phyloP scores from a whole-genome alignment of 2,888 invertebrate species.

The Herminia tarsipennalis region DNA sequence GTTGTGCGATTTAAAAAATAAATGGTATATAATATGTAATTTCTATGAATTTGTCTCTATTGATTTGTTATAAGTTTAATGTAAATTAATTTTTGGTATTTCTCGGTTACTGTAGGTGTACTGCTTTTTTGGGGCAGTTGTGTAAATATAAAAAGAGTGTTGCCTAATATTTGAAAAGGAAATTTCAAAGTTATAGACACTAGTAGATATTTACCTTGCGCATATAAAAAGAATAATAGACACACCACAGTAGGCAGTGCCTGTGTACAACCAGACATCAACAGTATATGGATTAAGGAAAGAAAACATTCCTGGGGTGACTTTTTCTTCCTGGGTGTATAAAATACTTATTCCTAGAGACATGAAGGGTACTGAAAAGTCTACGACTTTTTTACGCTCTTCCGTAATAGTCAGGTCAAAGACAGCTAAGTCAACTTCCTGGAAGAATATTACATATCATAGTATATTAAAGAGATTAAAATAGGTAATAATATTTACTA shows the following conservation, averaged over 20 bases:
- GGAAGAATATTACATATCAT: too few relatives aligned
- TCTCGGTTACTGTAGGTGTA: too few relatives aligned
- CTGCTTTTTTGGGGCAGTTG: too few relatives aligned
- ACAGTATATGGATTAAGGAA: constrained; percentile 94
- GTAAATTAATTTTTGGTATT: too few relatives aligned
- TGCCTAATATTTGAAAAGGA: too few relatives aligned
- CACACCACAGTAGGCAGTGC: constrained; percentile 93
- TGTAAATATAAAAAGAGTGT: too few relatives aligned
- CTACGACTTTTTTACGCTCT: constrained; percentile 93
- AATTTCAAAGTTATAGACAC: too few relatives aligned
- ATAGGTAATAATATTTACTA: too few relatives aligned
- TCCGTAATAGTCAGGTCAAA: constrained; percentile 96
- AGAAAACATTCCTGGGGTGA: constrained; percentile 92
- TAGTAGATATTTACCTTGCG: constrained; percentile 88
- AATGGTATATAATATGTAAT: background rate
- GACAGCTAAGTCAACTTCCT: constrained; percentile 76
- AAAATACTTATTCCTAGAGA: constrained; percentile 96
- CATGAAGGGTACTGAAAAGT: constrained; percentile 99
- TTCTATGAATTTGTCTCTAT: too few relatives aligned
- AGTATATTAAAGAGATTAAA: too few relatives aligned
- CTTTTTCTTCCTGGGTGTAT: constrained; percentile 91
- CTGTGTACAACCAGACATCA: constrained; percentile 95
- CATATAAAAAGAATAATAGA: constrained; percentile 93
- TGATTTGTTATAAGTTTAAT: too few relatives aligned
- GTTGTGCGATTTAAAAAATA: background rate